These are phyloP conservation scores for Aegotheles bennettii DNA, from an alignment of 2,113 vertebrate genomes.

Conservation along the genomic window DNA sequence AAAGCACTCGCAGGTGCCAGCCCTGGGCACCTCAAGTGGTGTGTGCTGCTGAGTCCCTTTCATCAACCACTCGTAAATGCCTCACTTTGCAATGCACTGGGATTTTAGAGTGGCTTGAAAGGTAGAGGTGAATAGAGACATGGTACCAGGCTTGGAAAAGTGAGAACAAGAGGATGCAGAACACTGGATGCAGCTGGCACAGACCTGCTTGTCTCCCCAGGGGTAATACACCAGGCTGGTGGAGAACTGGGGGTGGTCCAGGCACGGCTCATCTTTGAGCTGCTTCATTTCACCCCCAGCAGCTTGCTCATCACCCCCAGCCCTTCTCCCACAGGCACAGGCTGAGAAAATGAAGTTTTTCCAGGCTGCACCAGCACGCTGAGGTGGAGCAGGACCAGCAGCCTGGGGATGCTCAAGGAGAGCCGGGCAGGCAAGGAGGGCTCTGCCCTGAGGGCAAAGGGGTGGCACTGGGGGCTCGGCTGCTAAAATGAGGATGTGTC, in stretches of 20 bases:
- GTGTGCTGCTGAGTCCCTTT: not conserved
- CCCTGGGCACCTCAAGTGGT: not conserved
- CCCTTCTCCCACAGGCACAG: not conserved
- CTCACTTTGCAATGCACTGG: not conserved
- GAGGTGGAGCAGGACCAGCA: not conserved
- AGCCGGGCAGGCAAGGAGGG: not conserved
- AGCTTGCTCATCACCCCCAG: not conserved
- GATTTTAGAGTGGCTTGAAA: not conserved
- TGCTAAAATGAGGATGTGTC: not conserved
- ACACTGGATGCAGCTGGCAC: not conserved
- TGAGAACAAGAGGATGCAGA: not conserved
- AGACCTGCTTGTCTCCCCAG: not conserved
- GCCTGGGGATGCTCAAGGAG: not conserved
- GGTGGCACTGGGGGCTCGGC: accelerated
- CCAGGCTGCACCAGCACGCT: accelerated
- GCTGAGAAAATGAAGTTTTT: not conserved
- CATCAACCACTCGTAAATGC: not conserved
- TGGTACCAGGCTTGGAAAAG: not conserved
- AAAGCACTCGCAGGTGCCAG: not conserved
- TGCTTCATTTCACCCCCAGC: not conserved
- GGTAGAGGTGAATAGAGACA: not conserved
- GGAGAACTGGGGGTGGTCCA: not conserved
- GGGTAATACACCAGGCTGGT: not conserved
- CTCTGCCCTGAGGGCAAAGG: not conserved
- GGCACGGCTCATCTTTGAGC: not conserved